These are phyloP conservation scores for Microctenopoma lineatum DNA, from an alignment of 2,797 vertebrate genomes.

Conservation along the genomic window DNA sequence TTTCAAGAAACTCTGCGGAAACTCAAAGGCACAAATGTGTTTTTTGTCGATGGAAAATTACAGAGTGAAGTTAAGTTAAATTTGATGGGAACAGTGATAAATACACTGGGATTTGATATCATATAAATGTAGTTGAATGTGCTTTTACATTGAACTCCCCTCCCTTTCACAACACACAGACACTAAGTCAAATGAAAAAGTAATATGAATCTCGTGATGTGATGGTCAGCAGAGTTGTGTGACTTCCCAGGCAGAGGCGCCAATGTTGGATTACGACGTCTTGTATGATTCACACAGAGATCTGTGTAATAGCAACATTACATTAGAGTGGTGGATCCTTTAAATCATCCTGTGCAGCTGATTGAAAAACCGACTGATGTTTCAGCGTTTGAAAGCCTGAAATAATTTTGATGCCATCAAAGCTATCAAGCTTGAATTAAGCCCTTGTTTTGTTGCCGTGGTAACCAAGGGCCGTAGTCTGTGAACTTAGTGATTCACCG, in stretches of 20 bases:
- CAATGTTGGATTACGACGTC: conserved; percentile 66
- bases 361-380: conserved; percentile 51
- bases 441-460: conserved; percentile 35
- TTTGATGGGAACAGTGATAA: not conserved
- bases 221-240: conserved; percentile 60
- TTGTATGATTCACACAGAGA: conserved; percentile 63
- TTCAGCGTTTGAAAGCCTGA: conserved; percentile 27
- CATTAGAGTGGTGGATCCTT: conserved; percentile 43
- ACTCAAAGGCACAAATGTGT: not conserved
- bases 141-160: conserved; percentile 17
- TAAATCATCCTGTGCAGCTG: conserved; percentile 58
- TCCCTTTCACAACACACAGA: conserved; percentile 3
- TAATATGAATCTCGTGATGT: conserved; percentile 71
- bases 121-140: not conserved
- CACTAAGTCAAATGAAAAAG: conserved; percentile 52
- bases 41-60: not conserved
- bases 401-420: conserved; percentile 32
- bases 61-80: not conserved
- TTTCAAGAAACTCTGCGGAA: not conserved
- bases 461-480: conserved; percentile 43
- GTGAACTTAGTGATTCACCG: conserved; percentile 33
- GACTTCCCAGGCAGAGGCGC: conserved; percentile 59
- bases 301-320: conserved; percentile 55
- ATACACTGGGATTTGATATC: conserved; percentile 1
- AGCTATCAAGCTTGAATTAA: conserved; percentile 14